phyloP scores from a whole-genome alignment of 2,113 vertebrate genomes.

The Eonycteris spelaea region DNA sequence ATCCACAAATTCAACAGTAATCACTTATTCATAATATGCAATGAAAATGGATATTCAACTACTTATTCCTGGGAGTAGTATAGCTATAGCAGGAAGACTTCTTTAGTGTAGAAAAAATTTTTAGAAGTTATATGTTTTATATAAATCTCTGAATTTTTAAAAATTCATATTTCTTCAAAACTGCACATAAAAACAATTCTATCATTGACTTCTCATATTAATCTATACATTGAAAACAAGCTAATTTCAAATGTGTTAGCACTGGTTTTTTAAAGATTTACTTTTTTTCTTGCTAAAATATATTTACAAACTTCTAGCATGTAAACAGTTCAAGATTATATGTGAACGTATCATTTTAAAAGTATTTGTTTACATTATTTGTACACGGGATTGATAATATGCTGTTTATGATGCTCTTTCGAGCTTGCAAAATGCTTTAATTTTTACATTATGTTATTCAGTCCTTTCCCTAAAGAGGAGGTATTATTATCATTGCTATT shows the following conservation, averaged over 20 bases:
- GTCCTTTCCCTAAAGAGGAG: neutral
- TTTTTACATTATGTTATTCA: slow-evolving; percentile 23
- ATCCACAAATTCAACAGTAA: neutral
- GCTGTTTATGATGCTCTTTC: neutral
- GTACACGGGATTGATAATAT: neutral
- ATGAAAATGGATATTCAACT: neutral
- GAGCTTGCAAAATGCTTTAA: neutral
- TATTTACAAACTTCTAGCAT: neutral
- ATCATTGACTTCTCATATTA: neutral
- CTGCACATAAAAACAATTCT: neutral
- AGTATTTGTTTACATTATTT: neutral
- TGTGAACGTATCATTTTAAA: neutral
- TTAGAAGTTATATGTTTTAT: neutral
- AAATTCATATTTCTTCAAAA: neutral
- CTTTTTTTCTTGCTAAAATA: neutral
- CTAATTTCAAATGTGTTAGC: neutral
- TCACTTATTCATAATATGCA: neutral
- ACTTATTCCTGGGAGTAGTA: neutral
- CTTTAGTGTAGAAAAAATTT: neutral
- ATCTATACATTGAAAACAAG: neutral
- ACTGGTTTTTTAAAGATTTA: neutral
- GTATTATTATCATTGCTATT: neutral
- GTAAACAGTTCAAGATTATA: neutral
- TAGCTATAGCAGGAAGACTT: neutral
- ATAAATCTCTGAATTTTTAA: slow-evolving; percentile 9